Percentiles rank a stretch among this genome's conserved stretches.
phyloP scores from a whole-genome alignment of 1,140 invertebrate species.

The Lepidotrigona ventralis region DNA sequence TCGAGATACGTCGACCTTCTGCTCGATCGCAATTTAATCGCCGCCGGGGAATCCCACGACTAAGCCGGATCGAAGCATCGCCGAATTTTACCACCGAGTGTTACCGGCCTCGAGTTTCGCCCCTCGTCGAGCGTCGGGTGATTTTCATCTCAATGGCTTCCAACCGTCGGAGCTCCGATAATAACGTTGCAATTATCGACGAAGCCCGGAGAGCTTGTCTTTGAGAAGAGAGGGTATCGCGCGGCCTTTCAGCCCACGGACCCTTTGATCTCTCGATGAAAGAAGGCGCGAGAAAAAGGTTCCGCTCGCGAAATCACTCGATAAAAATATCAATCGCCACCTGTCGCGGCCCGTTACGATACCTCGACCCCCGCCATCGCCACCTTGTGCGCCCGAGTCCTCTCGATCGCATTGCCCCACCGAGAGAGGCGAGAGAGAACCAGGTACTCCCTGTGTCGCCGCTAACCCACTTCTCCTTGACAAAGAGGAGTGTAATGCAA shows the following conservation, averaged over 20 bases:
- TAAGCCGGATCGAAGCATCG: background rate
- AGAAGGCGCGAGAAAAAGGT: background rate
- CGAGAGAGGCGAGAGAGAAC: background rate
- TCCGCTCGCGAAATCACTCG: constrained; percentile 1
- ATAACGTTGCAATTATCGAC: background rate
- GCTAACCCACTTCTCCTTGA: constrained; percentile 60
- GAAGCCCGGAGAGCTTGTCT: no score
- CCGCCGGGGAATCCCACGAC: background rate
- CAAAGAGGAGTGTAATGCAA: constrained; percentile 64
- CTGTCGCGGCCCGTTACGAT: constrained; percentile 11
- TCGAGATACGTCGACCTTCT: background rate
- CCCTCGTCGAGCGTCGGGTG: background rate
- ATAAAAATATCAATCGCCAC: constrained; percentile 41
- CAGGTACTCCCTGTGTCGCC: constrained; percentile 34
- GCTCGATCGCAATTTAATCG: constrained; percentile 35
- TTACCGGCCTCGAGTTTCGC: background rate
- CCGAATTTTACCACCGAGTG: background rate
- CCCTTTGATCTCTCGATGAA: background rate
- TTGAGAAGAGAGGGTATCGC: background rate
- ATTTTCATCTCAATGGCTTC: background rate
- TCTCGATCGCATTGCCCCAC: constrained; percentile 19
- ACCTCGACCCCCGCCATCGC: no score
- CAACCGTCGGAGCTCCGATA: background rate
- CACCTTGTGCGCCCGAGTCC: background rate
- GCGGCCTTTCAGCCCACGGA: no score